Conservation (phyloP, 2,888 invertebrate species). For the Ennomos erosarius region DNA sequence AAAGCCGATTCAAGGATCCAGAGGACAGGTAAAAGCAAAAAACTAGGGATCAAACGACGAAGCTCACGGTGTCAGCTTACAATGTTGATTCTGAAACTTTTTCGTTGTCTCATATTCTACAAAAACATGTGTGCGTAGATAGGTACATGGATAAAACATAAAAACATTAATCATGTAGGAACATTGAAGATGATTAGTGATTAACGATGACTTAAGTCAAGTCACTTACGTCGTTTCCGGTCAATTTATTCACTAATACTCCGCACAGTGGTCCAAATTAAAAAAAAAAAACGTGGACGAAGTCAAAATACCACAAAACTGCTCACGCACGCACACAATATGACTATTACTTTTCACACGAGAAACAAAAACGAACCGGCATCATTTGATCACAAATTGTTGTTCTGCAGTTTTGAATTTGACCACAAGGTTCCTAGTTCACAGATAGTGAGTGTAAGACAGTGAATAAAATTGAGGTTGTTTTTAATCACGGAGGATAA, state of each 20-base stretch:
- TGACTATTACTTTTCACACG: slow-evolving; percentile 68
- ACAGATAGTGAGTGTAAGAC: slow-evolving; percentile 55
- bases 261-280: slow-evolving; percentile 56
- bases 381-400: slow-evolving; percentile 19
- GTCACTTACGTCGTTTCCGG: slow-evolving; percentile 9
- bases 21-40: slow-evolving; percentile 17
- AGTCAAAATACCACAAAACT: slow-evolving; percentile 74
- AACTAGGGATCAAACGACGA: slow-evolving; percentile 13
- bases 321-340: slow-evolving; percentile 69
- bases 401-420: slow-evolving; percentile 18
- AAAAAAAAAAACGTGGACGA: slow-evolving; percentile 59
- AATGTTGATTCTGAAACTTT: slow-evolving; percentile 30
- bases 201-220: neutral
- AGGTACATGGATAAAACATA: neutral
- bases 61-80: slow-evolving; percentile 17
- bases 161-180: too few relatives aligned
- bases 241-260: slow-evolving; percentile 40
- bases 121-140: neutral
- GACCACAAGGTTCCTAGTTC: slow-evolving; percentile 40
- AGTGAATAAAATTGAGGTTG: slow-evolving; percentile 43
- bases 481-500: slow-evolving; percentile 55
- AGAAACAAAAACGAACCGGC: slow-evolving; percentile 59
- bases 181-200: too few relatives aligned
- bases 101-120: neutral
- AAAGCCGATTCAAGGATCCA: slow-evolving; percentile 15